Conservation (phyloP, 2,113 vertebrate species). For the cattle (Bos taurus) region ARS-UCD2.0 NC_037344.1:71313001-71313500, state of each 20-base stretch:
- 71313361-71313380: fast-evolving
- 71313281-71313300: not conserved
- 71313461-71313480: not conserved
- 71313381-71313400: not conserved
- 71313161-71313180: fast-evolving
- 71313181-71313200: too few species aligned
- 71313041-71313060: not conserved
- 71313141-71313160: not conserved
- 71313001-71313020: slow-evolving; percentile 40
- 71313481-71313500: slow-evolving; percentile 69
- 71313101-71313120: not conserved
- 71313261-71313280: not conserved
- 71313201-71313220: not conserved
- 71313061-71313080: not conserved
- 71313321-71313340: not conserved
- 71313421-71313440: too few species aligned
- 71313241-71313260: not conserved
- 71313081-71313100: not conserved
- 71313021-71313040: not conserved
- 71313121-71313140: not conserved
- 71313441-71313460: fast-evolving
- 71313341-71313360: not conserved
- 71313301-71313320: not conserved
- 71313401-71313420: not conserved
- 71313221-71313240: not conserved